Base-by-base conservation (phyloP, 2,113 vertebrate species). In the Gnathonemus echidnorhynchus region DNA sequence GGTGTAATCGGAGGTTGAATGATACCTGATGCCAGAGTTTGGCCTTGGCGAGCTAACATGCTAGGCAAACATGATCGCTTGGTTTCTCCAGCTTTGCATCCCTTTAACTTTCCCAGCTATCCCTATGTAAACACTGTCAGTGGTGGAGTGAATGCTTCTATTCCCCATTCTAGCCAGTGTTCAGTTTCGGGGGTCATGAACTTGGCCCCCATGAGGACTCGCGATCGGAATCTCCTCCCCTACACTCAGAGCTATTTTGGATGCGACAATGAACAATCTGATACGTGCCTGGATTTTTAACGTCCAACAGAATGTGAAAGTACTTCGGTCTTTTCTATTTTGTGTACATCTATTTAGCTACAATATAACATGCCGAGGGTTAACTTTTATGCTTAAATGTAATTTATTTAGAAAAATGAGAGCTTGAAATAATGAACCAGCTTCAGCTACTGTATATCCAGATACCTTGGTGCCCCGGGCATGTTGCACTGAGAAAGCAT, bases 281-380 rank as follows among this genome's bases (percentile, higher is more conserved):
- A 94, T 90, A 58, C 31, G 94, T 95, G 95, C 95, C 94, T 95
- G 92, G 94, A 93, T 89, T 89, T 70, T 93, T 92, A 58, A 89
- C 89, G 86, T 89, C 46, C 90, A 84, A 91, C 62, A 89, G 92
- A 92, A 92, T 94, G 92, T 92, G 93, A 92, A 92, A 93, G 90
- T 83, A 92, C 90, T 90, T 92, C 24, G 27, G 45, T 93, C 77
- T 91, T 46, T 95, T 96, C 89, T 94, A 95, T 95, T 92, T 95
- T 92, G 89, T 95, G 93, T 93, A 92, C 77, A 92, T 91, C 91
- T 93, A 92, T 95, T 93, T 93, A 80, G 86, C 84, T 87, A 88
- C 42, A 86, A 50, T 49, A 62, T 77, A 66, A 66, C 24, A 66
- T 49, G 24, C 42, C 66, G 42, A 45, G 89, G 90, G 87, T 88